Evolutionary conservation across 2,113 vertebrate species (phyloP), one percentile per base, ranked within the genome.

Genomic region (Xyrauchen texanus): DNA sequence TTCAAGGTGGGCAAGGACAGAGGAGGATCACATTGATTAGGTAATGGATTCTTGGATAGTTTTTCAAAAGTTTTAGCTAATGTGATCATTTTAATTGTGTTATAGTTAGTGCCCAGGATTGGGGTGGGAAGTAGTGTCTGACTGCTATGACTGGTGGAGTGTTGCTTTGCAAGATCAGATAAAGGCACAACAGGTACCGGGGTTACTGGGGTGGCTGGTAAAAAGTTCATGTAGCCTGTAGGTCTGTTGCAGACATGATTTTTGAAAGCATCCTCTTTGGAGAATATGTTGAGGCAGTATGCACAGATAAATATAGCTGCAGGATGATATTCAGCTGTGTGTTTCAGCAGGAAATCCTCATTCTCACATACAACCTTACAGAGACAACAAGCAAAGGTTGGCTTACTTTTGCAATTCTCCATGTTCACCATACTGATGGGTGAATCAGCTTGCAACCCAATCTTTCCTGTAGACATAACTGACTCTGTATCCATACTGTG

Each of bases 241-340:
- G 34, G 13, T 10, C 65, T 78, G 15, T 81, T 85, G 83, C 91
- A 92, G 52, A 52, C 47, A 65, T 92, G 90, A 4, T 63, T 63
- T 11, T 49, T 77, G 67, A 86, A 89, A 1, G 44, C 7, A 7
- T 8, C 72, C 76, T 79, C 67, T 1, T 82, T 68, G 2, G 85
- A 68, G 81, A 92, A 92, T 16, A 90, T 81, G 49, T 89, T 83
- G 11, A 82, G 84, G 61, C 93, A 93, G 53, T 60, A 4, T 0
- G 84, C 45, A 73, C 93, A 92, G 42, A 85, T 58, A 63, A 85
- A 90, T 64, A 49, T 61, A 78, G 76, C 45, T 9, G 49, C 13
- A 4, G 90, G 84, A 67, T 85, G 85, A 11, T 51, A 49, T 71
- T 79, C 47, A 58, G 84, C 81, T 63, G 74, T 80, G 83, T 92